phyloP scores from a whole-genome alignment of 2,888 invertebrate genomes.

The Vannuccia rotundouncinata region DNA sequence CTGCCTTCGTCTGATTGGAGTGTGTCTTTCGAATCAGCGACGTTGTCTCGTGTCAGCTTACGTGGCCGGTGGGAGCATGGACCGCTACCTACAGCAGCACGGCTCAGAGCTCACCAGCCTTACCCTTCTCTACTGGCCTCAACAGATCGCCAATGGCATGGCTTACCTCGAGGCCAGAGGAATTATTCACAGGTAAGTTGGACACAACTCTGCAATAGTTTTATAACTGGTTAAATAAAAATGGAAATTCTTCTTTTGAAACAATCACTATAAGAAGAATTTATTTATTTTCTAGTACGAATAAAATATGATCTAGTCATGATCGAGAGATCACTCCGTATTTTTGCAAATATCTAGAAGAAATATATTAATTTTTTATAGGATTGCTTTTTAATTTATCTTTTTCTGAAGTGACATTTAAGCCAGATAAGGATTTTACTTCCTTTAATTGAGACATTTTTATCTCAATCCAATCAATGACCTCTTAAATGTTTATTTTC shows the following conservation, averaged over 20 bases:
- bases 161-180: constrained; percentile 88
- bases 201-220: not conserved
- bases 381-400: too few species aligned
- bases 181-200: constrained; percentile 69
- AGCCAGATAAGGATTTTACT: too few species aligned
- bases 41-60: constrained; percentile 37
- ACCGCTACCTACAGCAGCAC: constrained; percentile 26
- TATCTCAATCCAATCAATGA: too few species aligned
- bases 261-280: too few species aligned
- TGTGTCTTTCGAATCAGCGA: constrained; percentile 31
- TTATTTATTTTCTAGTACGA: too few species aligned
- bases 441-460: too few species aligned
- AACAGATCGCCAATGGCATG: constrained; percentile 96
- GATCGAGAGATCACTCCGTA: too few species aligned
- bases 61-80: constrained; percentile 36
- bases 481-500: too few species aligned
- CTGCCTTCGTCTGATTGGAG: constrained; percentile 39
- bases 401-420: too few species aligned
- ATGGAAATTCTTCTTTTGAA: not conserved
- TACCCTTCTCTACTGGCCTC: constrained; percentile 64
- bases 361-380: too few species aligned
- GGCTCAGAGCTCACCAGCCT: constrained; percentile 28
- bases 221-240: not conserved
- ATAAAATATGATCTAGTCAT: too few species aligned
- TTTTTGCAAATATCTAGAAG: too few species aligned